Conservation (phyloP, 2,797 vertebrate species). For the Hyperoplus lanceolatus region DNA sequence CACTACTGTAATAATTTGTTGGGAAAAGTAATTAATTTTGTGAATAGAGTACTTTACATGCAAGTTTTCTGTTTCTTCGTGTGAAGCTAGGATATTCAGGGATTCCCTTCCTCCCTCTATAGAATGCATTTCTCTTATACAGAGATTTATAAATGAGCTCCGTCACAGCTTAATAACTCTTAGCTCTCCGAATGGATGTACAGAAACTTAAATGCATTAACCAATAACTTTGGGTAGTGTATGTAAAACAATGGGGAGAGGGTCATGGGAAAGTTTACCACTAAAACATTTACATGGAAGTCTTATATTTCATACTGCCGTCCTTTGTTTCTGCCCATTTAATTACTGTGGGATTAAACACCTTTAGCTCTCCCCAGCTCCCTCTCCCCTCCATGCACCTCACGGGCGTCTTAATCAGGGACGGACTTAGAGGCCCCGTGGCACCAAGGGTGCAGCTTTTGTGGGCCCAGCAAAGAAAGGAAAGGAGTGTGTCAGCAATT, state of each 20-base stretch:
- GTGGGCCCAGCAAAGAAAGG: slow-evolving; percentile 69
- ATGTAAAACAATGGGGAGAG: slow-evolving; percentile 42
- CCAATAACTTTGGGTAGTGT: slow-evolving; percentile 34
- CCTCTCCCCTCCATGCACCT: slow-evolving; percentile 29
- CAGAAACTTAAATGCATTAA: slow-evolving; percentile 24
- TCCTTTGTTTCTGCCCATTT: slow-evolving; percentile 58
- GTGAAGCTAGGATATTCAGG: slow-evolving; percentile 11
- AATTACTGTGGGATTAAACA: slow-evolving; percentile 73
- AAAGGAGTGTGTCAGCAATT: slow-evolving; percentile 81
- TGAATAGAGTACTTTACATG: neutral
- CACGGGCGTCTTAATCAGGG: slow-evolving; percentile 58
- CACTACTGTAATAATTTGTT: neutral
- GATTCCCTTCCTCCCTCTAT: slow-evolving; percentile 10
- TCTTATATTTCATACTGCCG: slow-evolving; percentile 56
- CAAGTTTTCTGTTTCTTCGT: neutral
- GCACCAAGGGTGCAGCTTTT: slow-evolving; percentile 59
- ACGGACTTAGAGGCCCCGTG: slow-evolving; percentile 54
- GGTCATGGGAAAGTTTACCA: slow-evolving; percentile 79
- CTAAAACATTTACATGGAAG: slow-evolving; percentile 60
- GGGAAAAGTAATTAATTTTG: accelerated
- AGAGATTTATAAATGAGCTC: slow-evolving; percentile 9
- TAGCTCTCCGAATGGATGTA: slow-evolving; percentile 12
- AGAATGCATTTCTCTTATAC: slow-evolving; percentile 8
- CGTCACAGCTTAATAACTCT: slow-evolving; percentile 8
- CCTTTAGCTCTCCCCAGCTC: slow-evolving; percentile 48